phyloP scores from a whole-genome alignment of 2,113 vertebrate species.

The Hystrix brachyura region DNA sequence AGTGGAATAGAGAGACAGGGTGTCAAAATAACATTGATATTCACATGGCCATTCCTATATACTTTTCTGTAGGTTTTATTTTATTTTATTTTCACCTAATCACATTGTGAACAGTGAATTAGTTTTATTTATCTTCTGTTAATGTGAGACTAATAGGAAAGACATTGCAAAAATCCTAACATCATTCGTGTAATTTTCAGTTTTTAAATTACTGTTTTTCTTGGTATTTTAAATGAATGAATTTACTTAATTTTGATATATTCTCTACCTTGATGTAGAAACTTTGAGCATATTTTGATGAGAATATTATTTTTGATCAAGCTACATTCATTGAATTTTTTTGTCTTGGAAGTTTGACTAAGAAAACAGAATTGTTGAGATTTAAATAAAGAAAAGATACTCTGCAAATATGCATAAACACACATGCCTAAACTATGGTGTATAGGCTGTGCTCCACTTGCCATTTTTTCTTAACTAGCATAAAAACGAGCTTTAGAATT shows the following conservation, averaged over 20 bases:
- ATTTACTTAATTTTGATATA: constrained; percentile 56
- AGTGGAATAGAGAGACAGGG: background rate
- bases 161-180: constrained; percentile 33
- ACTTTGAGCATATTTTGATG: constrained; percentile 38
- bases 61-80: constrained; percentile 35
- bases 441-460: background rate
- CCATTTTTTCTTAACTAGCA: constrained; percentile 49
- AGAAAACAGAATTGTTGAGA: constrained; percentile 69
- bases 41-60: background rate
- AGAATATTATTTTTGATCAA: constrained; percentile 62
- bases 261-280: background rate
- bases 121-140: constrained; percentile 61
- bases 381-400: constrained; percentile 72
- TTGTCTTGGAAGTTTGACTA: constrained; percentile 53
- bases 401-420: constrained; percentile 67
- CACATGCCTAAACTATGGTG: constrained; percentile 28
- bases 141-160: constrained; percentile 46
- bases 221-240: constrained; percentile 26
- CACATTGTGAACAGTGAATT: constrained; percentile 50
- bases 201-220: background rate
- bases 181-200: constrained; percentile 44
- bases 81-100: constrained; percentile 50
- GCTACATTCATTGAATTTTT: constrained; percentile 71
- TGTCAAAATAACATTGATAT: background rate
- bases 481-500: background rate